Base-by-base conservation (phyloP, 2,888 invertebrate species). In the Corbicula japonica region DNA sequence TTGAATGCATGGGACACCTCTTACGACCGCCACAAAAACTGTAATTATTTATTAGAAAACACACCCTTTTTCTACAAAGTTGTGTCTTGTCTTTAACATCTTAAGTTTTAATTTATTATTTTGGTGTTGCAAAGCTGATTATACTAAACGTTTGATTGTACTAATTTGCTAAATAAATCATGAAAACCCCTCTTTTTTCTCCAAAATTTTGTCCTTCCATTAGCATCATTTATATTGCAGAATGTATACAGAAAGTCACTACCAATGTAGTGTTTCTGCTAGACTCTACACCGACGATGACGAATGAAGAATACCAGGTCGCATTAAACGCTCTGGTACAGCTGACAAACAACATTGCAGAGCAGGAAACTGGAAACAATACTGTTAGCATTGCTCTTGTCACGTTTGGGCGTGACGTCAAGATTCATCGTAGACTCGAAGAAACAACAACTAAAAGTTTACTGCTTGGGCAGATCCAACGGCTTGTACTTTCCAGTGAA, bases 361-460 rank as follows among this genome's bases (percentile, higher is more conserved):
- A 61, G 3, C 12, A 46, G 28, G 61, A 61, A 44, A 61, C 26
- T n/a, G 61, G 32, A 30, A 23, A 61, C 46, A 61, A 44, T 21
- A 23, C 23, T 1, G 61, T 61, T 8, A 61, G 61, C 18, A 44
- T 61, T 46, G 61, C 30, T 30, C 21, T 61, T 1, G 61, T 61
- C 8, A 44, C 61, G 1, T 61, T 46, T 30, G 61, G 61, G n/a
- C 18, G 5, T 5, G 46, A 44, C n/a, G 21, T 26, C 15, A 35
- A 61, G 61, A 4, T 61, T 10, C 10, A 61, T 26, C 41, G 61
- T n/a, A 10, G 18, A 18, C 21, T 61, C 15, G 30, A 61, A n/a
- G 61, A 61, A 46, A 5, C 44, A 1, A n/a, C 35, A 1, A 15
- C 61, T 1, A 61, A 46, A 61, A 10, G 30, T 18, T 5, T 18